These are phyloP conservation scores for Cyphomyrmex costatus DNA, from an alignment of 1,140 invertebrate genomes.

Conservation along the genomic window DNA sequence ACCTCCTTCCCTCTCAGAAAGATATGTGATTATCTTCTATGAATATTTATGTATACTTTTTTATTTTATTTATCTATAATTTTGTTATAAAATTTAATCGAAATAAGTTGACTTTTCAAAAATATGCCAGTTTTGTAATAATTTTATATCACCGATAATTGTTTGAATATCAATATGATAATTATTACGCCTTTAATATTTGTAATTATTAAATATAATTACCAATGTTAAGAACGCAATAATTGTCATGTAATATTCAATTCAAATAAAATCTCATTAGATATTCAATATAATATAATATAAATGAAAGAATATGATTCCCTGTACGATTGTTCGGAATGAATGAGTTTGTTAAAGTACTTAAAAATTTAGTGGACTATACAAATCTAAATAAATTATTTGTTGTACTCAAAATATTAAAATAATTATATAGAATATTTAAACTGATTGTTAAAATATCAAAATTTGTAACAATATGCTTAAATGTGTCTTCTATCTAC, in stretches of 20 bases:
- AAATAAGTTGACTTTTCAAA: background rate
- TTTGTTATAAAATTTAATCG: background rate
- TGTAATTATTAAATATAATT: background rate
- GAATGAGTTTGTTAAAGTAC: no score
- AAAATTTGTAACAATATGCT: no score
- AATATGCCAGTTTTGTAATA: background rate
- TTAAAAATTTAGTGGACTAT: no score
- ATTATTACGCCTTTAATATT: no score
- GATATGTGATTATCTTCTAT: background rate
- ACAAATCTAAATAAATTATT: no score
- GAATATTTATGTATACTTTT: background rate
- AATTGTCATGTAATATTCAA: background rate
- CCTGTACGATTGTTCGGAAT: no score
- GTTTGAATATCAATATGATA: no score
- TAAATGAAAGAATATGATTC: background rate
- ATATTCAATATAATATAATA: background rate
- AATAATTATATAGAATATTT: no score
- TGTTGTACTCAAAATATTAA: no score
- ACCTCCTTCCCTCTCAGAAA: background rate
- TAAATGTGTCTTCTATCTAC: no score
- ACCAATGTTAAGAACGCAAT: background rate
- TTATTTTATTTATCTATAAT: background rate
- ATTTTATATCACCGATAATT: background rate
- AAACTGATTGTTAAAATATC: no score
- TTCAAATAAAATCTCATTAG: background rate